Base-by-base conservation (phyloP, 2,888 invertebrate species). In the Cheiracanthium punctorium region DNA sequence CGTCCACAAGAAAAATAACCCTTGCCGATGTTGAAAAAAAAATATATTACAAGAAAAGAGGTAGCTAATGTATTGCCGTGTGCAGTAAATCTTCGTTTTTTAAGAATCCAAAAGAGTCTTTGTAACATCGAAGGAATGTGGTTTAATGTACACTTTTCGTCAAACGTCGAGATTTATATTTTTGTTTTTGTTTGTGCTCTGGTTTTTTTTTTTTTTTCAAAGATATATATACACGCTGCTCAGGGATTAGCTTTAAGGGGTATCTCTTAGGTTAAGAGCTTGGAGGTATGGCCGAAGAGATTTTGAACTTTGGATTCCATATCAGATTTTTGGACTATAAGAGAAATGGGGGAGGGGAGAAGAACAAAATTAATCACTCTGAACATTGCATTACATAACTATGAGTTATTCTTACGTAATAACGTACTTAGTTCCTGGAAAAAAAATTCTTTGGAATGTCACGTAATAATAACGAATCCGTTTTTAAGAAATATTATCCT, bases 1-100 rank as follows among this genome's bases (percentile, higher is more conserved):
- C 75, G 71, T 77, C 71, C 29, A 41, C n/a, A 81, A 81, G 70
- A 81, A 81, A 81, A 81, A 74, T 81, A 72, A 65, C 65, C 73
- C 20, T 58, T 43, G 43, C 75, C 37, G 48, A 69, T 17, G 43
- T 74, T 17, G 29, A 80, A 74, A 69, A 41, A 77, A 76, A 65
- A 76, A 76, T n/a, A 20, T 17, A 17, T 32, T 52, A 58, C 37
- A 28, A 52, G 64, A 29, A 69, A 72, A 20, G 29, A 28, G 24
- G 58, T 33, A 48, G 74, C 80, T 81, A 81, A 81, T 73, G 80
- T 48, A 69, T 67, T 32, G 33, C 67, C 20, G 20, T 33, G 14
- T 41, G 71, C 10, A 32, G 69, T 81, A 81, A 81, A 81, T 81
- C 80, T 32, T 81, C 52, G 74, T 48, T 52, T 80, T 64, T 74